Evolutionary conservation across 2,113 vertebrate genomes (phyloP).

Genomic region (Phoxinus phoxinus): DNA sequence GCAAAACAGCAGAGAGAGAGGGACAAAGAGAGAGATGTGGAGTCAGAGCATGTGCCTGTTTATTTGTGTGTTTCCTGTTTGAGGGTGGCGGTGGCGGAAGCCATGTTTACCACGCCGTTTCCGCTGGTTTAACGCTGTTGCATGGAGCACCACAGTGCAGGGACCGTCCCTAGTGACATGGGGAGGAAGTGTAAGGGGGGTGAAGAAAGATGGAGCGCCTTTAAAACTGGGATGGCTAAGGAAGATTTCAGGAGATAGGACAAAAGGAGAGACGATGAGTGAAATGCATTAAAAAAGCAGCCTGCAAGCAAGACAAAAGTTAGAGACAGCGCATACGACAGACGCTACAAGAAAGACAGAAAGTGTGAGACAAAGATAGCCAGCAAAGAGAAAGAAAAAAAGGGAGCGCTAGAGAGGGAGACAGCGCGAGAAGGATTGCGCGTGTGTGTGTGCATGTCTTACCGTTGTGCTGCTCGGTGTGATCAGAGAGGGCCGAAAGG

Average conservation of each 20-base stretch:
- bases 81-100: conserved; percentile 52
- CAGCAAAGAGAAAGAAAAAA: neutral
- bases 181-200: neutral
- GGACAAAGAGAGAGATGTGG: neutral
- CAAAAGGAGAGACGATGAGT: neutral
- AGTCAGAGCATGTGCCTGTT: conserved; percentile 12
- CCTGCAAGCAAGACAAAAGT: neutral
- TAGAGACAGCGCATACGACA: neutral
- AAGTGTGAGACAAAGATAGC: neutral
- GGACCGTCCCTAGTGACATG: conserved; percentile 52
- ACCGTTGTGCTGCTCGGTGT: conserved; percentile 64
- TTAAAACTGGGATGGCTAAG: neutral
- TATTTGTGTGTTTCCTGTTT: conserved; percentile 41
- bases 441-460: conserved; percentile 55
- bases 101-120: conserved; percentile 57
- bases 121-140: conserved; percentile 53
- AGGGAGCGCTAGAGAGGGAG: neutral
- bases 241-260: neutral
- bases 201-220: neutral
- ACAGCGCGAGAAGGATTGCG: conserved; percentile 12
- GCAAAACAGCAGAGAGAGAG: conserved; percentile 12
- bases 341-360: neutral
- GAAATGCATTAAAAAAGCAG: neutral
- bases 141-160: conserved; percentile 42
- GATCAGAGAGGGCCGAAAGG: conserved; percentile 38